These are phyloP conservation scores for Ailurus styani DNA, from an alignment of 2,113 vertebrate species.

Conservation along the genomic window DNA sequence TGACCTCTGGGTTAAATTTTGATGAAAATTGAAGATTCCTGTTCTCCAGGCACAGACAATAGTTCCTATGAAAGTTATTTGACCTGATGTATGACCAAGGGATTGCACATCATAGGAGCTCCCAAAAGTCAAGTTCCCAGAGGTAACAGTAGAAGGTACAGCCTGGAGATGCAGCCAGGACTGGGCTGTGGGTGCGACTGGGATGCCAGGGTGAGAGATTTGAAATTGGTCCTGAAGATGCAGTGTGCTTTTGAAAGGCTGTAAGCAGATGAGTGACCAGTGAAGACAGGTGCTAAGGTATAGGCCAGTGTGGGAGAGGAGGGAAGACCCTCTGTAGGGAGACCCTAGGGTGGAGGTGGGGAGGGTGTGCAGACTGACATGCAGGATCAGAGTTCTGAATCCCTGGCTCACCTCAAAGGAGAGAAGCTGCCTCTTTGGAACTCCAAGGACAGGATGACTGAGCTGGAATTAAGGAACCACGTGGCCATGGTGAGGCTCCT, in stretches of 20 bases:
- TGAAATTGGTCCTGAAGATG: not conserved
- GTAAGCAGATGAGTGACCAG: rapidly evolving
- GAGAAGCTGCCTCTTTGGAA: not conserved
- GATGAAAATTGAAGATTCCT: not conserved
- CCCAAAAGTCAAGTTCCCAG: not conserved
- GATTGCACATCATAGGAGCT: not conserved
- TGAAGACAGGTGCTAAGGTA: not conserved
- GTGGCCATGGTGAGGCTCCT: not conserved
- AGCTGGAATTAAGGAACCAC: not conserved
- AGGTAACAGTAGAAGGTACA: not conserved
- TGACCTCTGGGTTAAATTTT: not conserved
- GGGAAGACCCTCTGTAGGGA: rapidly evolving
- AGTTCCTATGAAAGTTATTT: not conserved
- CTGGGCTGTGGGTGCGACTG: not conserved
- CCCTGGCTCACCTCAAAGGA: not conserved
- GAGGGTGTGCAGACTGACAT: not conserved
- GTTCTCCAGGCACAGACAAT: not conserved
- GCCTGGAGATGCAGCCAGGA: not conserved
- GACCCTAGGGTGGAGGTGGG: not conserved
- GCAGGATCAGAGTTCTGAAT: not conserved
- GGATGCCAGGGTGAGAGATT: not conserved
- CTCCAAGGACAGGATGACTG: not conserved
- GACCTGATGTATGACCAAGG: not conserved
- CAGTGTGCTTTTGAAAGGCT: not conserved
- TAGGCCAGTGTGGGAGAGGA: not conserved